Conservation (phyloP, 1,140 invertebrate species). For the Panagrolaimus sp. region DNA sequence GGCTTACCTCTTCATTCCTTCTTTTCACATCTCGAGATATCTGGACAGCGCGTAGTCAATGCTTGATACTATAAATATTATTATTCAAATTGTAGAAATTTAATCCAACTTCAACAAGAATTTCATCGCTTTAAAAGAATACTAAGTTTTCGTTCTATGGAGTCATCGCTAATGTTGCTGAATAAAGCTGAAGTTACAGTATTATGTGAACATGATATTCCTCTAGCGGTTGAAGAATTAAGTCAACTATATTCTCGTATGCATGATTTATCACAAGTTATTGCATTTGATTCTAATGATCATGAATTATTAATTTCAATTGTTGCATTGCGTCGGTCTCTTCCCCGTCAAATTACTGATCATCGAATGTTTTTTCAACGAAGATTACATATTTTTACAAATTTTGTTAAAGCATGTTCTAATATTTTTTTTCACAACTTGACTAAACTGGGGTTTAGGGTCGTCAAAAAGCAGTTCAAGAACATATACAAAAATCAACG, state of each 20-base stretch:
- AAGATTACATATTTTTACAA: conserved; percentile 30
- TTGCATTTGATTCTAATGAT: conserved; percentile 36
- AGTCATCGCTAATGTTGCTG: conserved; percentile 28
- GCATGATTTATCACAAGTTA: conserved; percentile 35
- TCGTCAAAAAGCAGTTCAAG: conserved; percentile 24
- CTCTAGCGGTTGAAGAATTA: conserved; percentile 33
- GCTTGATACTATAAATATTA: no score
- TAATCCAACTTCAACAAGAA: conserved; percentile 26
- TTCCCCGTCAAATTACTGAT: conserved; percentile 32
- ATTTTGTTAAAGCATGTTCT: conserved; percentile 28
- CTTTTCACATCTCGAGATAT: no score
- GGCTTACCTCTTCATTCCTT: no score
- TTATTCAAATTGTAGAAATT: conserved; percentile 14
- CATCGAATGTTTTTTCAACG: conserved; percentile 38
- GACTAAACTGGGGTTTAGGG: background rate
- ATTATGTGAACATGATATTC: conserved; percentile 31
- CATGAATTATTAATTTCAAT: conserved; percentile 32
- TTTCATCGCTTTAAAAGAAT: conserved; percentile 32
- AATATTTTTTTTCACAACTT: no score
- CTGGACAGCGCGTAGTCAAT: no score
- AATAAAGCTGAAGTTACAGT: conserved; percentile 37
- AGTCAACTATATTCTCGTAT: conserved; percentile 32
- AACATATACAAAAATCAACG: conserved; percentile 20
- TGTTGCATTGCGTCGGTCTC: conserved; percentile 24
- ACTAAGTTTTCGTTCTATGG: conserved; percentile 32